Percentiles rank a stretch among this genome's conserved stretches.
These are phyloP conservation scores for Piaya cayana DNA, from an alignment of 2,113 vertebrate species.

Conservation along the genomic window DNA sequence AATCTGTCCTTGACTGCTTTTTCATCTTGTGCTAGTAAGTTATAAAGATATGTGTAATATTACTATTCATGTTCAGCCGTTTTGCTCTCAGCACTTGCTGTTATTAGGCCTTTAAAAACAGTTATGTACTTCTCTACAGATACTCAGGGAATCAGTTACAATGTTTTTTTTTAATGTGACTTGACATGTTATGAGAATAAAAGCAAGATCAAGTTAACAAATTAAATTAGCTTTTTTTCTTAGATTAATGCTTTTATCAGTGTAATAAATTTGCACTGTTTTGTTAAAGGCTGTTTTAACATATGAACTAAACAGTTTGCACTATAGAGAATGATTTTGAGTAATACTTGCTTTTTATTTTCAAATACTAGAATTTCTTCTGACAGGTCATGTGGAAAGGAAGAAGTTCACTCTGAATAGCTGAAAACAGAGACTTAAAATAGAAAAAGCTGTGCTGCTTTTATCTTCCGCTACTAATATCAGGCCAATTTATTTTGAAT, in stretches of 20 bases:
- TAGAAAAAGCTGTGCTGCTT: background rate
- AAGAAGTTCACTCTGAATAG: background rate
- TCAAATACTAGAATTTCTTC: background rate
- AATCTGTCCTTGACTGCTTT: background rate
- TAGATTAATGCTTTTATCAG: background rate
- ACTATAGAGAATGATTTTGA: background rate
- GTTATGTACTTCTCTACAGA: background rate
- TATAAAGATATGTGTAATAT: background rate
- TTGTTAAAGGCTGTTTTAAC: background rate
- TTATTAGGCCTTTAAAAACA: background rate
- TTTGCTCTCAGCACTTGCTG: background rate
- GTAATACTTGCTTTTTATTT: background rate
- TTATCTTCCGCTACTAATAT: background rate
- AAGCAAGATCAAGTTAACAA: background rate
- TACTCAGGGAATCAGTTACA: background rate
- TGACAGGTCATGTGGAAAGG: background rate
- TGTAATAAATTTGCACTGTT: background rate
- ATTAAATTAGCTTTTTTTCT: background rate
- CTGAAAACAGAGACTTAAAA: slow-evolving; percentile 10
- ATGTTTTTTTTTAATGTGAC: background rate
- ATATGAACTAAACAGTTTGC: background rate
- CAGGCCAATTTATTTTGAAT: background rate
- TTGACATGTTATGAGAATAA: background rate
- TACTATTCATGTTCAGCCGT: background rate
- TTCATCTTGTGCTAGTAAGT: background rate